phyloP scores from a whole-genome alignment of 1,140 invertebrate species.

The Ceratoteleas bidentatus region DNA sequence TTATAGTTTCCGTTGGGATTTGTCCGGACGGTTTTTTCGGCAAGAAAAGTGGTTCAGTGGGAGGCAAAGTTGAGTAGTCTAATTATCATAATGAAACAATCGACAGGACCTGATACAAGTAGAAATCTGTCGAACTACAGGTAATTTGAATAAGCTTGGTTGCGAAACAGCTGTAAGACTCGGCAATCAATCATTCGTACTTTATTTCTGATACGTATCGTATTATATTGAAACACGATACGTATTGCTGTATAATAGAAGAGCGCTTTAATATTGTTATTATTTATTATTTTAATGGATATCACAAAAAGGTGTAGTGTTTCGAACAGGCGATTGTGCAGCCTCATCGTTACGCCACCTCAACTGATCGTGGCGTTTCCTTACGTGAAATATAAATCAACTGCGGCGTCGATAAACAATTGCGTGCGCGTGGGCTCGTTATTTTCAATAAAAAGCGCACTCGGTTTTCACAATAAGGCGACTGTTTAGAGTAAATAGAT shows the following conservation, averaged over 20 bases:
- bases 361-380: conserved; percentile 17
- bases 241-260: conserved; percentile 29
- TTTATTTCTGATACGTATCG: conserved; percentile 25
- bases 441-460: conserved; percentile 29
- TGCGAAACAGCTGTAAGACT: conserved; percentile 14
- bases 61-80: not conserved
- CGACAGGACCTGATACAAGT: not conserved
- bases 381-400: conserved; percentile 29
- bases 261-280: conserved; percentile 35
- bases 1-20: not conserved
- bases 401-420: conserved; percentile 27
- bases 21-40: no score
- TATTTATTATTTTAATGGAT: conserved; percentile 41
- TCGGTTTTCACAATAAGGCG: not conserved
- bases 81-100: conserved; percentile 40
- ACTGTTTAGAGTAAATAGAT: conserved; percentile 38
- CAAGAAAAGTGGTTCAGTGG: no score
- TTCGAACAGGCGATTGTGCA: conserved; percentile 18
- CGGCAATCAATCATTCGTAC: conserved; percentile 29
- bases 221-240: conserved; percentile 37
- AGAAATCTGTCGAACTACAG: conserved; percentile 1
- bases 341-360: conserved; percentile 27
- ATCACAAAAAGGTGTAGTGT: conserved; percentile 41
- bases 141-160: conserved; percentile 37
- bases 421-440: conserved; percentile 7